A percentile compares a stretch with the other conserved stretches of the same genome.
These are phyloP conservation scores for Steinernema feltiae DNA, from an alignment of 1,140 invertebrate species.

Conservation along the genomic window DNA sequence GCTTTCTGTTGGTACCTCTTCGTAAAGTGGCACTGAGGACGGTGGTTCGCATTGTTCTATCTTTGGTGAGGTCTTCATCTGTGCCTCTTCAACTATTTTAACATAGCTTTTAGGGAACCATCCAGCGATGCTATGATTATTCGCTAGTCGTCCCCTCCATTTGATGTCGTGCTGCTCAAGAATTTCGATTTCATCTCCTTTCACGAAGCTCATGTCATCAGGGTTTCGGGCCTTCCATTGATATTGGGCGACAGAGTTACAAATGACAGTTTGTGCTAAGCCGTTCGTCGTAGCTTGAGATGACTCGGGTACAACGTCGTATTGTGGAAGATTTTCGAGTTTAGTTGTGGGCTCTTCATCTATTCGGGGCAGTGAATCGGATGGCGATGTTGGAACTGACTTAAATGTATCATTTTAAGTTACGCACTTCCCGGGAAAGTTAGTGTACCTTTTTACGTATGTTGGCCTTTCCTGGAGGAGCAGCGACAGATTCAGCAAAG, in stretches of 20 bases:
- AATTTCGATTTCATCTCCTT: conserved; percentile 67
- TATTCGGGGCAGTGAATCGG: conserved; percentile 50
- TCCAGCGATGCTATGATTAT: conserved; percentile 57
- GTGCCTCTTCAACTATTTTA: conserved; percentile 59
- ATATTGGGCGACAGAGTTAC: conserved; percentile 62
- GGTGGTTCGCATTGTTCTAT: background rate
- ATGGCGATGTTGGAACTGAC: conserved; percentile 49
- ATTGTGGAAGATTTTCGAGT: background rate
- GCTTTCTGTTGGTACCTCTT: conserved; percentile 17
- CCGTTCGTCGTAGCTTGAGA: conserved; percentile 1
- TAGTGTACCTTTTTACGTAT: conserved; percentile 16
- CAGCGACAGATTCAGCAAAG: conserved; percentile 76
- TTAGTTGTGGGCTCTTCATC: conserved; percentile 27
- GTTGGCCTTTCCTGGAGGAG: conserved; percentile 30
- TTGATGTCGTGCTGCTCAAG: conserved; percentile 69
- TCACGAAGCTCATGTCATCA: conserved; percentile 67
- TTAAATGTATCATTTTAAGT: conserved; percentile 8
- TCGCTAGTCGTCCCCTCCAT: conserved; percentile 66
- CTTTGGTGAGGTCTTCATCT: conserved; percentile 20
- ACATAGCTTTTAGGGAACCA: conserved; percentile 73
- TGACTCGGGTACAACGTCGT: background rate
- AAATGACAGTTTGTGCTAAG: conserved; percentile 22
- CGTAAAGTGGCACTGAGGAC: background rate
- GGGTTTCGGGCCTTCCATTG: conserved; percentile 68
- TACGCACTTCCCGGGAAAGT: background rate